Base-by-base conservation (phyloP, 2,888 invertebrate species). In the Lapara coniferarum region DNA sequence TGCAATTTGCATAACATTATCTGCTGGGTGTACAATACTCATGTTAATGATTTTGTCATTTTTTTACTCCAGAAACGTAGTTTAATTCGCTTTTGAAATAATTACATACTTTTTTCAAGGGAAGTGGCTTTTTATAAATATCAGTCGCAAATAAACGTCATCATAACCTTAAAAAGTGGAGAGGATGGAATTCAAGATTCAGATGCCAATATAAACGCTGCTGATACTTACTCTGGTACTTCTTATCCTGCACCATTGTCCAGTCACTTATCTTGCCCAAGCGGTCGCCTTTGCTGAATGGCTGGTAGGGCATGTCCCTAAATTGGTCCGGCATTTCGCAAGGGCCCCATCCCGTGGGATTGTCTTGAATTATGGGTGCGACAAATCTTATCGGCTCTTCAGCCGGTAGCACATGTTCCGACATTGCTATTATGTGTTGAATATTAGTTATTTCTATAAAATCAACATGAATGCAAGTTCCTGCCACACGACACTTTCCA, bases 221-320 rank as follows among this genome's bases (percentile, higher is more conserved):
- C 68, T 44, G 66, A 51, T 68, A 94, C 96, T 95, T 94, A 97
- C 97, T 98, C 77, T 97, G 96, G 88, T 98, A 98, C 92, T 99
- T 97, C 81, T 98, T 98, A 85, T 99, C 99, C 82, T 98, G 98
- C 7, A 97, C 97, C 71, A 98, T 98, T 69, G 99, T 99, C 99
- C 99, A 99, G 88, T 99, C 99, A 82, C 99, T 98, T 81, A 99
- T 99, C 95, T 99, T 99, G 79, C 99, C 99, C 76, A 99, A 95
- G 79, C 99, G 96, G 91, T 99, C 99, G 73, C 98, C 98, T 94
- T 99, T 99, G 78, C 99, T 98, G 90, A 99, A 99, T 56, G 99
- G 99, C 92, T 99, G 99, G 92, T 99, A 99, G 12, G 99, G 99
- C 96, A 99, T 98, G 90, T 98, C 98, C 85, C 97, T 96, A 90